Evolutionary conservation across 2,888 invertebrate genomes (phyloP), one percentile per base, ranked within the genome.

Genomic region (Lithophane semibrunnea): DNA sequence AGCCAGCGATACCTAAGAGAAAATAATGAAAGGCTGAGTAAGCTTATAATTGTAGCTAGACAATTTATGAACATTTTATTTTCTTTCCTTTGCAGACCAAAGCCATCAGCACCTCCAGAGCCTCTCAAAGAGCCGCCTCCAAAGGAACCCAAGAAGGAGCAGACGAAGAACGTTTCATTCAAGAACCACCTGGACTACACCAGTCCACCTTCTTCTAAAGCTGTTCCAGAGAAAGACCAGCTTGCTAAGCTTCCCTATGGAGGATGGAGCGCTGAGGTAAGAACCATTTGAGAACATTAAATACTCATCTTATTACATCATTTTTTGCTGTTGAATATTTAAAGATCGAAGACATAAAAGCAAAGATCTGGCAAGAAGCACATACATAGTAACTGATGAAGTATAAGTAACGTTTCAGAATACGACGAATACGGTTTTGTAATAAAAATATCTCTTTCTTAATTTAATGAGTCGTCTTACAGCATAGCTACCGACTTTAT

Each of bases 171-270:
- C 66, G 97, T 97, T 0, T 97, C 97, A 0, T 97, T 97, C 88
- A 97, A 97, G 86, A 97, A 97, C 80, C 97, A 97, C 78, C 88
- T 97, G 78, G 97, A 97, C 89, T 96, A 96, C 88, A 96, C 96
- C 47, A 96, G 96, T 73, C 94, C 94, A 42, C 95, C 96, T 0
- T 87, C 94, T 3, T 95, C 95, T 0, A 96, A 96, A 78, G 93
- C 96, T 37, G 95, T 97, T 16, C 95, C 96, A 1, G 97, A 97
- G 75, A 97, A 97, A 71, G 97, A 97, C 71, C 96, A 97, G 85
- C 92, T 97, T 0, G 97, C 97, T 0, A 97, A 97, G 79, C 90
- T 96, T 37, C 97, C 97, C 0, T 97, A 97, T 85, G 97, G 97
- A 0, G 97, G 97, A 0, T 97, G 96, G 95, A 94, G 90, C 29